phyloP scores from a whole-genome alignment of 23 tunicate genomes.

The Ascidia mentula region DNA sequence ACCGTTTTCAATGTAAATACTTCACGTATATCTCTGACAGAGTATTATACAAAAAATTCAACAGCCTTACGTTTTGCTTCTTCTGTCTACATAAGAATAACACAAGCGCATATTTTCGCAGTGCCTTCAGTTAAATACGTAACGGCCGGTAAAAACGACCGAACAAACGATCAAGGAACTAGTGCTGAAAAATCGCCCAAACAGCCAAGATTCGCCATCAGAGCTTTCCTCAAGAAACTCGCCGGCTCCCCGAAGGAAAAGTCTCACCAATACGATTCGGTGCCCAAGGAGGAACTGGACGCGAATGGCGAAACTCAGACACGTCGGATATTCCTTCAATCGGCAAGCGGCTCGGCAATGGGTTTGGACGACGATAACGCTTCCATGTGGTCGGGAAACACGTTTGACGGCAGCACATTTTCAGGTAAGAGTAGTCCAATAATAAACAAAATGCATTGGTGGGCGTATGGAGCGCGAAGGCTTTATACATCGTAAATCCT shows the following conservation, averaged over 20 bases:
- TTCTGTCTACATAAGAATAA: no score
- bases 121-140: constrained; percentile 16
- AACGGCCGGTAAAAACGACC: background rate
- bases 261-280: constrained; percentile 17
- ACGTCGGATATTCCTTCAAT: constrained; percentile 18
- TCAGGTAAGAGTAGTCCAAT: constrained; percentile 32
- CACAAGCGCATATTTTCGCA: background rate
- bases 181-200: background rate
- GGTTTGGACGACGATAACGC: constrained; percentile 32
- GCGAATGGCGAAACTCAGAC: background rate
- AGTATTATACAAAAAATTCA: no score
- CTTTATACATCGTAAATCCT: no score
- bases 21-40: no score
- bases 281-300: constrained; percentile 16
- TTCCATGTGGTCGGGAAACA: constrained; percentile 73
- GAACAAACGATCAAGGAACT: background rate
- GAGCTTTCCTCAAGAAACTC: background rate
- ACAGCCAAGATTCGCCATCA: constrained; percentile 9
- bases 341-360: constrained; percentile 25
- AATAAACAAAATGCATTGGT: no score
- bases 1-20: no score
- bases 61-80: no score
- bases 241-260: background rate
- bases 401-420: constrained; percentile 41
- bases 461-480: no score